phyloP scores from a whole-genome alignment of 2,888 invertebrate species.

The Microdon myrmicae region DNA sequence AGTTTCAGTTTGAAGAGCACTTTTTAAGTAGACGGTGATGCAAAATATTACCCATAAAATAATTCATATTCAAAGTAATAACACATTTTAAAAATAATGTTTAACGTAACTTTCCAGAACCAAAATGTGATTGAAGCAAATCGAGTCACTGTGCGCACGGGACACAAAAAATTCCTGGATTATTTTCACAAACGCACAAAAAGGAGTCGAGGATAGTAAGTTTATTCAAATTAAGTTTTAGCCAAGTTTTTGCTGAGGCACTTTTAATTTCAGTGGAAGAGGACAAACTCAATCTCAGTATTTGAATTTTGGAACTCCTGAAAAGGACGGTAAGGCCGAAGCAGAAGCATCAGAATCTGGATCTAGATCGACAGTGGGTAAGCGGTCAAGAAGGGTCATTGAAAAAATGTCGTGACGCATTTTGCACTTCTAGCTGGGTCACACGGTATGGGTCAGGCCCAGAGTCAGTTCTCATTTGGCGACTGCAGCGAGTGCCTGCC shows the following conservation, averaged over 20 bases:
- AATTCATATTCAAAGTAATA: too few relatives aligned
- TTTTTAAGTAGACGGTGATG: too few relatives aligned
- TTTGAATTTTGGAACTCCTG: constrained; percentile 75
- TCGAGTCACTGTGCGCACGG: constrained; percentile 51
- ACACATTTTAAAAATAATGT: not conserved
- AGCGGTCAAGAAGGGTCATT: constrained; percentile 53
- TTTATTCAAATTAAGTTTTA: constrained; percentile 15
- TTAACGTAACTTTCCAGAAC: constrained; percentile 13
- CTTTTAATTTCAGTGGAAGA: constrained; percentile 60
- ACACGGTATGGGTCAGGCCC: constrained; percentile 89
- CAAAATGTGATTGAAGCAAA: constrained; percentile 50
- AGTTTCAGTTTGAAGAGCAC: too few relatives aligned
- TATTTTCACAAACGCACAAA: constrained; percentile 57
- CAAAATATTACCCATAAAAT: too few relatives aligned
- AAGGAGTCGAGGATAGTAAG: constrained; percentile 64
- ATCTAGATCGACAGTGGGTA: constrained; percentile 66
- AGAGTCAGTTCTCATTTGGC: constrained; percentile 78
- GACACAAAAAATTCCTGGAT: constrained; percentile 52
- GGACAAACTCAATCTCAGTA: constrained; percentile 90
- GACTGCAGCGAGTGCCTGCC: constrained; percentile 52
- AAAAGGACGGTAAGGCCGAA: constrained; percentile 79
- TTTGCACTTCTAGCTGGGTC: constrained; percentile 73
- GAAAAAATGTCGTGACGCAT: too few relatives aligned
- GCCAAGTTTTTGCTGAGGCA: not conserved
- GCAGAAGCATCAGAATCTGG: constrained; percentile 77